Evolutionary conservation across 1,140 invertebrate species (phyloP).

Genomic region (Bombus huntii): DNA sequence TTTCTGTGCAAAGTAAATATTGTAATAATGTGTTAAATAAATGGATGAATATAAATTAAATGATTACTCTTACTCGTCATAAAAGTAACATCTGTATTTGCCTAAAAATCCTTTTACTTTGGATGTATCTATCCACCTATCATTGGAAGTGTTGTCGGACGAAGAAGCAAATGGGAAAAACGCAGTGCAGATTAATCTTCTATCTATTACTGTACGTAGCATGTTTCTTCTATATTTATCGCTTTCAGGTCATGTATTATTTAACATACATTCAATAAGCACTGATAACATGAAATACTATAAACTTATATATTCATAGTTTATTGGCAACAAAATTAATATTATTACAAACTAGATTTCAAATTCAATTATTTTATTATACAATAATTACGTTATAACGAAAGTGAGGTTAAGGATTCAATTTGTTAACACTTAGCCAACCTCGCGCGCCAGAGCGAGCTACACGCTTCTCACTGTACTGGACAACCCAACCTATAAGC

Average conservation of each 20-base stretch:
- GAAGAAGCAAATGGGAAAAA: slow-evolving; percentile 1
- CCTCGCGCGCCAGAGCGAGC: rapidly evolving
- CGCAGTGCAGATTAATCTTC: not conserved
- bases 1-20: slow-evolving; percentile 83
- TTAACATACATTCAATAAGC: not conserved
- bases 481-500: no score
- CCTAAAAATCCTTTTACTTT: not conserved
- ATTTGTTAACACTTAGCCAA: no score
- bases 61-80: slow-evolving; percentile 43
- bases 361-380: not conserved
- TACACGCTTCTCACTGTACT: no score
- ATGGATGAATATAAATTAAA: not conserved
- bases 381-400: not conserved
- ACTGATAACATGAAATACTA: no score
- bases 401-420: not conserved
- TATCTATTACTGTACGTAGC: not conserved
- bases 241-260: not conserved
- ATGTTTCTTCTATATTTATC: not conserved
- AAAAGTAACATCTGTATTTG: slow-evolving; percentile 57
- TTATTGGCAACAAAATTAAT: not conserved
- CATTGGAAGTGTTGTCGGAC: no score
- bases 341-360: not conserved
- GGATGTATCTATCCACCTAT: not conserved
- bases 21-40: not conserved
- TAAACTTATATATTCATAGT: not conserved